Base-by-base conservation (phyloP, 2,113 vertebrate genomes). In the Lampris megalopsis region DNA sequence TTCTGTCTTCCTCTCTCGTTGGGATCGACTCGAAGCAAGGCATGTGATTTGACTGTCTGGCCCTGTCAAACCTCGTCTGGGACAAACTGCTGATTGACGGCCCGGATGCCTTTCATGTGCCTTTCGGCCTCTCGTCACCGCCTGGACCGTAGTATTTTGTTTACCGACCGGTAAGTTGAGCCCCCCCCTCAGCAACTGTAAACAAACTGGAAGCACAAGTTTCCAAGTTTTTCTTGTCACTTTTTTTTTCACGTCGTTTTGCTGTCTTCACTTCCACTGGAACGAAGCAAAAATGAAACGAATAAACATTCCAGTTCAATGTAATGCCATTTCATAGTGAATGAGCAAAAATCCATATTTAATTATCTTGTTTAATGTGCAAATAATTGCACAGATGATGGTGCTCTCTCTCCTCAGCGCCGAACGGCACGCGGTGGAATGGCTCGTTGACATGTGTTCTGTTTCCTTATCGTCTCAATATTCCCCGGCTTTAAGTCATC, bases 401-500 rank as follows among this genome's bases (percentile, higher is more conserved):
- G 42, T 5, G 13, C 54, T 57, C 54, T 36, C 3, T 24, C 24
- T 24, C 24, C 24, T 24, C 24, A 59, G 57, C 50, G 8, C 11
- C 50, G 3, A 63, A 10, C 43, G 9, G 45, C 42, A 57, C 63
- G 57, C 49, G 57, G 40, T 65, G 5, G 41, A 41, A 84, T 58
- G 8, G 5, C 4, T 24, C 24, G 3, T 40, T 24, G 41, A 36
- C n/a, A 60, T 47, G 41, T 57, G 41, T 3, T n/a, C 43, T 2
- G 35, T 54, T 61, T 61, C 1, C 24, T 54, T 53, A 57, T 63
- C 58, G 38, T 60, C 67, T 65, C 56, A 63, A 75, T 65, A 8
- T 54, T 50, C n/a, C 40, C 60, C 7, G 42, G 40, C 24, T 50
- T 74, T 57, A 80, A 66, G 73, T 80, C 58, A 63, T 49, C 71